These are phyloP conservation scores for Vombatus ursinus DNA, from an alignment of 2,113 vertebrate species.

Conservation along the genomic window DNA sequence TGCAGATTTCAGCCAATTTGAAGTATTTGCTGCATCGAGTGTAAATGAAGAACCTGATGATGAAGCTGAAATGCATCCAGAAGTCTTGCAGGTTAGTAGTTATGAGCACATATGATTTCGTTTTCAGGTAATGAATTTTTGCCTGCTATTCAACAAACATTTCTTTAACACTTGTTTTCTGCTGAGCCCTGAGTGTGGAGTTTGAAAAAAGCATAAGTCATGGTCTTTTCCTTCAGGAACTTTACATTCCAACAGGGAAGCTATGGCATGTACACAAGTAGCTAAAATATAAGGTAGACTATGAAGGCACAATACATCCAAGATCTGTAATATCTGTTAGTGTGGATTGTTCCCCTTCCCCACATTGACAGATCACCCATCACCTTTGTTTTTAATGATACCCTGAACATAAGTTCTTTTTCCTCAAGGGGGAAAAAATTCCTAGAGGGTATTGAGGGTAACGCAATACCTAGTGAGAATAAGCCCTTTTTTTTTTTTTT, in stretches of 20 bases:
- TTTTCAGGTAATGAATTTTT: neutral
- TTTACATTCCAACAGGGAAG: neutral
- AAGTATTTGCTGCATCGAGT: constrained; percentile 90
- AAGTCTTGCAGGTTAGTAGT: constrained; percentile 88
- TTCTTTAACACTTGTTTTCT: neutral
- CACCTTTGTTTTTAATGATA: neutral
- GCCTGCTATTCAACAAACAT: neutral
- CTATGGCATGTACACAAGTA: neutral
- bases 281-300: neutral
- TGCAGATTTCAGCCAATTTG: constrained; percentile 98
- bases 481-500: no score
- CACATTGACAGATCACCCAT: neutral
- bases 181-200: neutral
- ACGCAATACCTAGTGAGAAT: no score
- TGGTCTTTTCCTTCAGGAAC: neutral
- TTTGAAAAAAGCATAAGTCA: neutral
- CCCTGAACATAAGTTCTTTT: no score
- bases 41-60: constrained; percentile 91
- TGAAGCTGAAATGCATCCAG: constrained; percentile 91
- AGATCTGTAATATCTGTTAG: neutral
- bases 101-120: constrained; percentile 28
- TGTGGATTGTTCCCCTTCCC: neutral
- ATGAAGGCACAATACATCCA: neutral
- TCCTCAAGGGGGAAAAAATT: no score
- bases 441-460: no score